phyloP scores from a whole-genome alignment of 1,140 invertebrate species.

The Drosophila albomicans region DNA sequence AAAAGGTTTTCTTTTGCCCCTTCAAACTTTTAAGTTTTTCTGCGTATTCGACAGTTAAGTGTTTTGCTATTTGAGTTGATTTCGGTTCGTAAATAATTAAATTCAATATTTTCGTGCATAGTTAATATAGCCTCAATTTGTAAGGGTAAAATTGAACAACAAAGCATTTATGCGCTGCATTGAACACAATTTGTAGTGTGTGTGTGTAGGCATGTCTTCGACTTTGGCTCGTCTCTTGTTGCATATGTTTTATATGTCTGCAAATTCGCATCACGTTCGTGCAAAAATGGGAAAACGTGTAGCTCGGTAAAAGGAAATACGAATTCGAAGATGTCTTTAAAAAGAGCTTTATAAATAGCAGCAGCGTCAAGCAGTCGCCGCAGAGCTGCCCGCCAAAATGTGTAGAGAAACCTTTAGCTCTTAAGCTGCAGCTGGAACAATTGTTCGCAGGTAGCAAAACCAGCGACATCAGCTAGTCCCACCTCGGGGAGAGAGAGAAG shows the following conservation, averaged over 20 bases:
- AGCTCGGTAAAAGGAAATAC: slow-evolving; percentile 69
- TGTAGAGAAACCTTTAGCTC: slow-evolving; percentile 15
- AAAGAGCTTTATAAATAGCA: slow-evolving; percentile 69
- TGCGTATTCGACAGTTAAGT: neutral
- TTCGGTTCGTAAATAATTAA: neutral
- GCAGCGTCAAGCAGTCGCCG: slow-evolving; percentile 14
- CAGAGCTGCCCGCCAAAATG: slow-evolving; percentile 12
- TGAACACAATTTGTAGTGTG: slow-evolving; percentile 41
- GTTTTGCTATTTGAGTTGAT: neutral
- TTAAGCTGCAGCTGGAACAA: slow-evolving; percentile 29
- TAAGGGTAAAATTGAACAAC: slow-evolving; percentile 35
- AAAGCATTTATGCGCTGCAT: slow-evolving; percentile 55
- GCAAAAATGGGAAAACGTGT: slow-evolving; percentile 70
- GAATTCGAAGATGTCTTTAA: slow-evolving; percentile 77
- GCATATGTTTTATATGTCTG: slow-evolving; percentile 60
- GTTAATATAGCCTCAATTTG: neutral
- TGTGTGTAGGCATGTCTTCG: slow-evolving; percentile 18
- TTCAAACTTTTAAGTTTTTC: neutral
- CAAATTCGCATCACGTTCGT: slow-evolving; percentile 73
- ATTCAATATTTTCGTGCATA: slow-evolving; percentile 1
- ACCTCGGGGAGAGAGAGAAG: neutral
- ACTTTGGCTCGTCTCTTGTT: slow-evolving; percentile 36
- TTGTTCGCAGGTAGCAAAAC: neutral
- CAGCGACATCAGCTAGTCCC: slow-evolving; percentile 14
- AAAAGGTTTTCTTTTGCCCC: neutral